Evolutionary conservation across 2,888 invertebrate species (phyloP), one percentile per base, ranked within the genome.

Genomic region (Drosophila borealis): DNA sequence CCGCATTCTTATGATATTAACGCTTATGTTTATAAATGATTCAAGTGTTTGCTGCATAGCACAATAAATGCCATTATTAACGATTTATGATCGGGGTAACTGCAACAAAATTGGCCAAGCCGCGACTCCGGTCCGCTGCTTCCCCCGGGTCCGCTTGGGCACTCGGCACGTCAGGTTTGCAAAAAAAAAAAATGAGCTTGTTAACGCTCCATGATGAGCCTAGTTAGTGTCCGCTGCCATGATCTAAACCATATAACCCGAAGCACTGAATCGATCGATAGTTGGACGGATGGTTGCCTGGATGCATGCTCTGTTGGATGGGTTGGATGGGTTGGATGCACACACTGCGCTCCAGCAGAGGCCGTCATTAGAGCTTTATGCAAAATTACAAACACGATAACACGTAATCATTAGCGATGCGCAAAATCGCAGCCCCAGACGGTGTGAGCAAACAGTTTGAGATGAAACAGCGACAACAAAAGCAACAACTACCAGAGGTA

Each of bases 131-230:
- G 2, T 8, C 44, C 13, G 53, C 48, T 63, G 70, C 57, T 59
- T 65, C 21, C 14, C 14, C 3, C 29, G 29, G 44, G 21, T 44
- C 14, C 55, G 37, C 21, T 55, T 64, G 79, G 70, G 70, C 83
- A 73, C 72, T 82, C 76, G 72, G 71, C 74, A 77, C 80, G 87
- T 87, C 89, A 87, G 80, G 80, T 81, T 84, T 80, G 17, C 81
- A 85, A 89, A 87, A 88, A 83, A 85, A 89, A 87, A 88, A 89
- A 89, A 89, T 89, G 82, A 89, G 90, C 90, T 89, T 89, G 89
- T 90, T 89, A 89, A 89, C 89, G 90, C 89, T 89, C 76, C 75
- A 87, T 89, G 89, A 89, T 89, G 89, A 89, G 89, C 73, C 77
- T 72, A 87, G 89, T 89, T 89, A 89, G 84, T 87, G 90, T 89